A percentile compares a stretch with the other conserved stretches of the same genome.
Conservation (phyloP, 1,140 invertebrate species). For the Pristionchus pacificus region DNA sequence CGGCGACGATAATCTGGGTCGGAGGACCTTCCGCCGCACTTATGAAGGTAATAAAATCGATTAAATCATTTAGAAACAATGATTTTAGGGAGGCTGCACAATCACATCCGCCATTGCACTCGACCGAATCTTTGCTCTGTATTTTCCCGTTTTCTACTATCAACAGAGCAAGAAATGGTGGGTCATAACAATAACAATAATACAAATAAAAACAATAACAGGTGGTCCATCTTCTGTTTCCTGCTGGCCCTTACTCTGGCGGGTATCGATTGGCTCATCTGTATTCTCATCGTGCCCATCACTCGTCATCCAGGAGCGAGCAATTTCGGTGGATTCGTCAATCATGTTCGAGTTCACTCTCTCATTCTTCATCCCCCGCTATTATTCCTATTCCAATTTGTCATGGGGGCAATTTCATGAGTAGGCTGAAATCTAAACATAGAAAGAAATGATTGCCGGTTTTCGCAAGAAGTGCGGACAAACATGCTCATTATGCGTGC, state of each 20-base stretch:
- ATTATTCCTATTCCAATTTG: too few species aligned
- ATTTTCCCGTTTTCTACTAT: conserved; percentile 17
- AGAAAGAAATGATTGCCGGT: too few species aligned
- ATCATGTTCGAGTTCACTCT: conserved; percentile 7
- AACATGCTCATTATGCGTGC: too few species aligned
- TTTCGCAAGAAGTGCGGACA: too few species aligned
- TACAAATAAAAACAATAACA: too few species aligned
- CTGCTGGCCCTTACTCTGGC: conserved; percentile 14
- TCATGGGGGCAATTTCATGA: too few species aligned
- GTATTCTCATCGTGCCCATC: conserved; percentile 4
- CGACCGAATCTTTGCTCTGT: conserved; percentile 19
- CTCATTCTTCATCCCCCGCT: neutral
- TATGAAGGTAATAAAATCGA: conserved; percentile 10
- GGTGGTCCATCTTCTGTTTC: conserved; percentile 15
- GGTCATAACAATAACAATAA: neutral
- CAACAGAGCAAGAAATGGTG: conserved; percentile 15
- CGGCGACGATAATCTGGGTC: conserved; percentile 5
- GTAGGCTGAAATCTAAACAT: too few species aligned
- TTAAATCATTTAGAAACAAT: too few species aligned
- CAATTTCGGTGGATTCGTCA: conserved; percentile 17
- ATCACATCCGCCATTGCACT: conserved; percentile 16
- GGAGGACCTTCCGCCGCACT: conserved; percentile 16
- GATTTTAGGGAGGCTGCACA: neutral
- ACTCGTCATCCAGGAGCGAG: neutral
- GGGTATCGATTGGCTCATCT: conserved; percentile 12